Evolutionary conservation across 2,888 invertebrate species (phyloP), one percentile per base, ranked within the genome.

Genomic region (Glyphotaelius pellucidus): DNA sequence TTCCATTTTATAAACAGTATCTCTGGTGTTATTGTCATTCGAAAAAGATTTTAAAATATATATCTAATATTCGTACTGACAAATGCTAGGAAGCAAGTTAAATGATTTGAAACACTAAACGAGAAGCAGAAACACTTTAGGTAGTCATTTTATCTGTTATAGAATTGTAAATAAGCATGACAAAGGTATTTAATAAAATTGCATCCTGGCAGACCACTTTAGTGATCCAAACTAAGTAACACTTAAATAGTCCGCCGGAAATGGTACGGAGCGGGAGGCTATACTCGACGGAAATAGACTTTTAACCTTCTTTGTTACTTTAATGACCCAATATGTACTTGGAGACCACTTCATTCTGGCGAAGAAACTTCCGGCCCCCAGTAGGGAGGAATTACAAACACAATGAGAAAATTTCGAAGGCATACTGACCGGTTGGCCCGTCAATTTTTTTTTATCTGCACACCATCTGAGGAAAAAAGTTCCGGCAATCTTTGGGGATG

Each of bases 281-380:
- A 1, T 42, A 42, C 79, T 79, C n/a, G 15, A 35, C 30, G 88
- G 88, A 88, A 88, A 88, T 88, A 32, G 88, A 88, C 88, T 88
- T 79, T 35, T 35, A 67, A 88, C 88, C 88, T 88, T 79, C 80
- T 80, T 89, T 89, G 88, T 89, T 89, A 80, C 88, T 89, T 89
- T 89, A 89, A 89, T 89, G 80, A 79, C 42, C 88, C 88, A 89
- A 89, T 89, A 89, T 89, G 79, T 89, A 79, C 88, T 89, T 79
- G 88, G 32, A 35, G 42, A 89, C 88, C 88, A 79, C 88, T 67
- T 89, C 88, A 89, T 89, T 79, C 79, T 9, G 38, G 38, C 79
- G 35, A 38, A 80, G 80, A 89, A 35, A 38, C 42, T 89, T 79
- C 25, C 19, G 14, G 12, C 88, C 7, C 30, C 31, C 42, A 31